Conservation (phyloP, 2,797 vertebrate genomes). For the Mormyrus hasselquistii region DNA sequence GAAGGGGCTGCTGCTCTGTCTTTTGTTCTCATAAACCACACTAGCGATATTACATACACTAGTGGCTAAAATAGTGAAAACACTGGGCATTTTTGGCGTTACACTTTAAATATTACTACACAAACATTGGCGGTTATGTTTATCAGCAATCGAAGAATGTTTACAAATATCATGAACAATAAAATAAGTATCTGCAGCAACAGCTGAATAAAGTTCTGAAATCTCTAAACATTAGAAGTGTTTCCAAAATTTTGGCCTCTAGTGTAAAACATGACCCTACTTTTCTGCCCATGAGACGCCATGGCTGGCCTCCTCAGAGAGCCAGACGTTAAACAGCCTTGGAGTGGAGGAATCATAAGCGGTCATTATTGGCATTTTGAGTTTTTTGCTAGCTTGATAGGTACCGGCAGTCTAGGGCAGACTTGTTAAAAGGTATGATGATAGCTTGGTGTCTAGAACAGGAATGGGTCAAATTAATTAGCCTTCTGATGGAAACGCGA, state of each 20-base stretch:
- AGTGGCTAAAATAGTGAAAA: neutral
- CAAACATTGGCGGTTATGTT: neutral
- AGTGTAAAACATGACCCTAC: neutral
- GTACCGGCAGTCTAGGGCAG: slow-evolving; percentile 19
- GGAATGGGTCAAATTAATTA: slow-evolving; percentile 26
- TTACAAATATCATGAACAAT: neutral
- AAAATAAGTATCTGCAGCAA: neutral
- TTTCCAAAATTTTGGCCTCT: neutral
- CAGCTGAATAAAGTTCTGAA: neutral
- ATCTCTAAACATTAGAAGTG: neutral
- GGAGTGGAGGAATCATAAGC: neutral
- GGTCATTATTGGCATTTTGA: neutral
- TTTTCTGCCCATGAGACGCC: neutral
- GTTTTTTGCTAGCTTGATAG: slow-evolving; percentile 4
- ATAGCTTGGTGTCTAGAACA: slow-evolving; percentile 27
- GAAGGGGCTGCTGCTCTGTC: neutral
- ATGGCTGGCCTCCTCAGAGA: neutral
- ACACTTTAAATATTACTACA: neutral
- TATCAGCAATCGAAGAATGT: neutral
- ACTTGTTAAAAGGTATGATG: slow-evolving; percentile 13
- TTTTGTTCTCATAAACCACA: neutral
- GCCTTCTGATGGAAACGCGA: slow-evolving; percentile 17
- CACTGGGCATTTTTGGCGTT: neutral
- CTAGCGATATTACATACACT: neutral
- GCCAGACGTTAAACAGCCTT: neutral